Base-by-base conservation (phyloP, 2,113 vertebrate species). In the Cephalopholis sonnerati region DNA sequence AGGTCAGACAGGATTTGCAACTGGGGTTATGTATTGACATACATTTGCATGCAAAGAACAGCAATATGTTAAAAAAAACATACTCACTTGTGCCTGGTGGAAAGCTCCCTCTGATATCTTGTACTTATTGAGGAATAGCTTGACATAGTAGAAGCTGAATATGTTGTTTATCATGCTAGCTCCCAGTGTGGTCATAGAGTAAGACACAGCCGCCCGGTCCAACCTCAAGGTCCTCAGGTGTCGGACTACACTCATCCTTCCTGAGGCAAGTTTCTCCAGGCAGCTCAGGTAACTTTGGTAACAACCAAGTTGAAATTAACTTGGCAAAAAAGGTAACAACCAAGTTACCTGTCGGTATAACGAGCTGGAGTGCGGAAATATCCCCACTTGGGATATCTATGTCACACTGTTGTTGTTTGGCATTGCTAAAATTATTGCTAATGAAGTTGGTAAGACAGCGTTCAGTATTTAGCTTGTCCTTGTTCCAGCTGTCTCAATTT, bases 71-170 rank as follows among this genome's bases (percentile, higher is more conserved):
- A 48, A 51, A 3, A n/a, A 39, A 15, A 5, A 53, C 10, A 29
- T 20, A 87, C 94, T 85, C 93, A 97, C 97, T 93, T 98, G 97
- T 16, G 96, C 96, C 90, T 95, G 94, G 70, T 97, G 96, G 91
- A 99, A 99, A 0, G 95, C 96, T 63, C 69, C 75, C 87, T 97
- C 97, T 62, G 97, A 96, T 94, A 97, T 96, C 75, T 94, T 94
- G 92, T 97, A 98, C 15, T 87, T 93, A 68, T 96, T 96, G 53
- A 98, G 83, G 84, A 98, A 98, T 24, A 99, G 95, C 86, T 99
- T 99, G 16, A 99, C 95, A 0, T 96, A 98, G 89, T 99, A 99
- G 93, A 99, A 99, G 87, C 93, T 96, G 82, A 98, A 99, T 83
- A 98, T 94, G 32, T 95, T 97, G 91, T 97, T 98, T 91, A 98